Conservation (phyloP, 2,113 vertebrate species). For the Oenanthe oenanthe region DNA sequence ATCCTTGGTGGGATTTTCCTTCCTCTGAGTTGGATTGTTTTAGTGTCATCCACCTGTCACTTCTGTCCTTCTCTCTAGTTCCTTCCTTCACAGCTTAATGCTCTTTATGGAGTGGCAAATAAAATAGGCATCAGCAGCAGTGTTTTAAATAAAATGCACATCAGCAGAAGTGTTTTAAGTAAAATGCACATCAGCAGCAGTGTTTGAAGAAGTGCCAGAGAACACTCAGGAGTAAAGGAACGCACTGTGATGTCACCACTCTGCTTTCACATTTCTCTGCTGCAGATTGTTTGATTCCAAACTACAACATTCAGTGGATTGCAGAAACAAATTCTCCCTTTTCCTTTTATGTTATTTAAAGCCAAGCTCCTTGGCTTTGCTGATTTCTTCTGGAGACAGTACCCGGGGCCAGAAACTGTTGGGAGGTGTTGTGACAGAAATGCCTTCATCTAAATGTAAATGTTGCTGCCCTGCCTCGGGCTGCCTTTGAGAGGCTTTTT, state of each 20-base stretch:
- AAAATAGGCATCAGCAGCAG: rapidly evolving
- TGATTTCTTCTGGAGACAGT: background rate
- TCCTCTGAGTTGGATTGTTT: background rate
- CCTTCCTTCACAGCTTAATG: background rate
- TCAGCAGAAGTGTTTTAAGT: background rate
- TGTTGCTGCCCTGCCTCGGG: constrained; percentile 27
- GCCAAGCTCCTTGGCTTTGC: background rate
- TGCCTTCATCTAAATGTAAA: constrained; percentile 72
- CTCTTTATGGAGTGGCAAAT: background rate
- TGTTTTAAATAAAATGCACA: background rate
- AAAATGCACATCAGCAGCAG: background rate
- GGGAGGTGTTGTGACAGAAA: constrained; percentile 34
- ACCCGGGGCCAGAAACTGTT: background rate
- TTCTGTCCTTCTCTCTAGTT: background rate
- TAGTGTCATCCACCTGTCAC: background rate
- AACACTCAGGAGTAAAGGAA: background rate
- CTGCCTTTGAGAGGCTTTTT: constrained; percentile 19
- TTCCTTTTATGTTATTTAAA: background rate
- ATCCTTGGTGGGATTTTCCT: background rate
- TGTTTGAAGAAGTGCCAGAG: background rate
- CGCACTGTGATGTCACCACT: background rate
- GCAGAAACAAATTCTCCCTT: background rate
- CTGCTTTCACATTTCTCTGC: background rate
- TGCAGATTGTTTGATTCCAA: background rate
- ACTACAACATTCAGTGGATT: background rate